phyloP scores from a whole-genome alignment of 2,797 vertebrate genomes.

The Poecile montanus region DNA sequence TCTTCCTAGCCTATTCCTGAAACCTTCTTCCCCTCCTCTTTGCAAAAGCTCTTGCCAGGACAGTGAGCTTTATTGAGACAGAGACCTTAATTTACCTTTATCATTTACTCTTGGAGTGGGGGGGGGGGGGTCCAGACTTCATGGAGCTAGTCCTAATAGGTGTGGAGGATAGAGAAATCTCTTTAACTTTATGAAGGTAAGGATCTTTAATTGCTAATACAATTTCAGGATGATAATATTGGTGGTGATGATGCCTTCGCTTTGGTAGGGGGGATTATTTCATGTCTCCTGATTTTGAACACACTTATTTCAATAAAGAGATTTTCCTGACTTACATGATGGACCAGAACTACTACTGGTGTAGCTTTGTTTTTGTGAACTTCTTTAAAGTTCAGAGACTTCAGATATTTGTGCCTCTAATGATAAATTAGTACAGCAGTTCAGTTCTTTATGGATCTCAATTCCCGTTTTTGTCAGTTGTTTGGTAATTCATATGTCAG shows the following conservation, averaged over 20 bases:
- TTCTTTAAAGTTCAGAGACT: neutral
- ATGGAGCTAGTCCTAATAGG: neutral
- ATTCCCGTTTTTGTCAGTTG: neutral
- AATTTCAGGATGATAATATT: neutral
- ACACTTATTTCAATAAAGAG: neutral
- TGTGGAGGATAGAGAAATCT: neutral
- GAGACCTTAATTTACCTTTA: neutral
- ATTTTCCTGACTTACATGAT: neutral
- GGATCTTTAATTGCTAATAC: neutral
- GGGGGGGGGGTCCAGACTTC: neutral
- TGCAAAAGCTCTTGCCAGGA: neutral
- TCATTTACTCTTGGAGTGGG: neutral
- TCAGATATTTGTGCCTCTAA: neutral
- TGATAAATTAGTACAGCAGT: neutral
- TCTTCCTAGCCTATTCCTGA: neutral
- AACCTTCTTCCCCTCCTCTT: neutral
- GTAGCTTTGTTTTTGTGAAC: neutral
- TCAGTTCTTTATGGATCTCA: neutral
- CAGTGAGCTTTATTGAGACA: neutral
- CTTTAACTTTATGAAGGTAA: neutral
- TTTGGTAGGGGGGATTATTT: neutral
- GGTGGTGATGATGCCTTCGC: neutral
- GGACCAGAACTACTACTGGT: neutral
- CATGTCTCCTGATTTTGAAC: neutral
- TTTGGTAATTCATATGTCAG: neutral